These are phyloP conservation scores for Ageneiosus marmoratus DNA, from an alignment of 2,113 vertebrate species.

Conservation along the genomic window DNA sequence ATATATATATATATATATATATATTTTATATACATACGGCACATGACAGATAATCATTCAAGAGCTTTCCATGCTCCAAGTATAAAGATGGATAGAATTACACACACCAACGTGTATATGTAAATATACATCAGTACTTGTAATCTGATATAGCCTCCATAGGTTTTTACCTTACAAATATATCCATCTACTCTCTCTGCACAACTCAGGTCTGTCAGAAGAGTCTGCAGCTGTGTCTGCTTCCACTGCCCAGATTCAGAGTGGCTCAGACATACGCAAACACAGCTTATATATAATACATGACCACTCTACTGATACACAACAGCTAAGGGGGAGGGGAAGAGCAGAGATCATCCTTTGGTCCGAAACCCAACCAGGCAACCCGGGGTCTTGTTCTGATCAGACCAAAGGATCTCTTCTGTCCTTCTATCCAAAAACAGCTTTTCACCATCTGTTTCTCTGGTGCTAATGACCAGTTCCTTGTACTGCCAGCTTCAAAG, in stretches of 20 bases:
- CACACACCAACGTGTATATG: background rate
- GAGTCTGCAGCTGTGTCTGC: conserved; percentile 44
- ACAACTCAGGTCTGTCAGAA: conserved; percentile 44
- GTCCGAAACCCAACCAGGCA: conserved; percentile 1
- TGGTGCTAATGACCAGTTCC: background rate
- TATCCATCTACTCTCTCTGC: conserved; percentile 20
- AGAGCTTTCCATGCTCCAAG: background rate
- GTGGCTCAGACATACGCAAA: conserved; percentile 56
- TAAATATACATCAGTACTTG: background rate
- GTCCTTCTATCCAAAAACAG: background rate
- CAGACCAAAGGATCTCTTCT: background rate
- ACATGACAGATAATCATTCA: background rate
- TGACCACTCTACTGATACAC: conserved; percentile 63
- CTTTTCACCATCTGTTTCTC: background rate
- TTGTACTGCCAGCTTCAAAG: background rate
- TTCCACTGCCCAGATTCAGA: conserved; percentile 18
- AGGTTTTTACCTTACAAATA: background rate
- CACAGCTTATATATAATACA: conserved; percentile 73
- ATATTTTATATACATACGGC: background rate
- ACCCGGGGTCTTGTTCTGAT: background rate
- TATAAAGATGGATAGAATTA: background rate
- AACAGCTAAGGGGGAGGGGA: conserved; percentile 47
- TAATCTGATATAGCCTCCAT: background rate
- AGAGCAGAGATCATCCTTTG: conserved; percentile 18
- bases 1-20: background rate